Base-by-base conservation (phyloP, 2,888 invertebrate genomes). In the Epinotia demarniana region DNA sequence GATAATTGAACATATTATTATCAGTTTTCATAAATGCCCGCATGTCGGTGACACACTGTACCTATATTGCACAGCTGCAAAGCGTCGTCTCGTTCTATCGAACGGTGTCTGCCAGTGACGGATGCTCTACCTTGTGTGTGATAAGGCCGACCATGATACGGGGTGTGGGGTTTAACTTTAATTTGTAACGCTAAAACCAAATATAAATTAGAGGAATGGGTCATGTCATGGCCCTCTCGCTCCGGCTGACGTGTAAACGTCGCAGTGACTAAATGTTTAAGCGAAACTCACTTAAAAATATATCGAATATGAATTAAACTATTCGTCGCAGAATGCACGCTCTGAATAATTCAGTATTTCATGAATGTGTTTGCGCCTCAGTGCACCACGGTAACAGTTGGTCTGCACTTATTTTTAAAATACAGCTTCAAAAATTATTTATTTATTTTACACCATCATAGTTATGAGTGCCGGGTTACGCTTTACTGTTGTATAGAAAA, bases 351-450 rank as follows among this genome's bases (percentile, higher is more conserved):
- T 33, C 55, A 55, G 19, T 68, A 68, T 68, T 58, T 68, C 53
- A 19, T 43, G 19, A 39, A 68, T 64, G 49, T 23, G 64, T 23
- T 57, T 57, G 33, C 67, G 67, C 39, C 19, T 57, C 11, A 39
- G 68, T 68, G 53, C 67, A 39, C 67, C n/a, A 57, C 33, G 18
- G 68, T 43, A 67, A 67, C 67, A 67, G 67, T 18, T 67, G 57
- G 57, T 23, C 16, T 5, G 16, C 11, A 11, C 9, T 61, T 57
- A 43, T 68, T 68, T 23, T 61, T 16, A 8, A 33, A 61, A 33
- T 61, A 16, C 23, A 33, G 27, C 16, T 6, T n/a, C 16, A 27
- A 60, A 60, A 60, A 33, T 8, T 61, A 61, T 61, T n/a, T 1
- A n/a, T 27, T 61, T 9, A 27, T 61, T 33, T 5, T 16, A n/a